Percentiles rank a stretch among this genome's conserved stretches.
These are phyloP conservation scores for Platorchestia sp. DNA, from an alignment of 1,140 invertebrate genomes.

Conservation along the genomic window DNA sequence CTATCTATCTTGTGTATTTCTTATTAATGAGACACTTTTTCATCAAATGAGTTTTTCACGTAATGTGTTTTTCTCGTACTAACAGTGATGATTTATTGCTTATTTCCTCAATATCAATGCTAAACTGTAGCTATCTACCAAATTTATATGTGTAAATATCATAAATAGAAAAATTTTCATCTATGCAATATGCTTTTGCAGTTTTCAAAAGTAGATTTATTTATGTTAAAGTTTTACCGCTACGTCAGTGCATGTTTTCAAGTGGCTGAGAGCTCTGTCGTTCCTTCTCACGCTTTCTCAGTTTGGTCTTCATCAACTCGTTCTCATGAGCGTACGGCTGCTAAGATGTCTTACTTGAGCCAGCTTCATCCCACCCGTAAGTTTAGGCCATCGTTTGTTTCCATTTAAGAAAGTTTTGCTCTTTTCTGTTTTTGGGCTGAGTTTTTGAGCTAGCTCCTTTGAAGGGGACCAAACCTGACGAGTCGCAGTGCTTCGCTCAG, in stretches of 20 bases:
- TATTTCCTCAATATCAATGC: no score
- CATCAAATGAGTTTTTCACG: no score
- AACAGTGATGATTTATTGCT: no score
- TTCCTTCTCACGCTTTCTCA: neutral
- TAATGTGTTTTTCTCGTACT: no score
- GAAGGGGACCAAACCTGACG: neutral
- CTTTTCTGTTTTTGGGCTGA: neutral
- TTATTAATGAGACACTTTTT: no score
- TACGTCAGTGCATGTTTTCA: neutral
- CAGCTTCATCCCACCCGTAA: neutral
- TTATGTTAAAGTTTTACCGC: neutral
- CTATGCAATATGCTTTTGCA: no score
- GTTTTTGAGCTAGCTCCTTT: neutral
- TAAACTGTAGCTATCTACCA: no score
- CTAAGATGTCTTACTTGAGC: neutral
- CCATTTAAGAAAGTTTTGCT: slow-evolving; percentile 1
- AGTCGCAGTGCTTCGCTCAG: neutral
- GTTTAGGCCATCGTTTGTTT: slow-evolving; percentile 7
- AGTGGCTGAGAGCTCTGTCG: neutral
- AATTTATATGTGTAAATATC: no score
- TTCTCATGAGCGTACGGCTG: neutral
- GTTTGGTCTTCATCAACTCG: neutral
- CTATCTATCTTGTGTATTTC: no score
- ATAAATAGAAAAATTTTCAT: neutral
- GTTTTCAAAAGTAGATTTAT: neutral